Conservation (phyloP, 2,888 invertebrate genomes). For the Cephus sareptanus region DNA sequence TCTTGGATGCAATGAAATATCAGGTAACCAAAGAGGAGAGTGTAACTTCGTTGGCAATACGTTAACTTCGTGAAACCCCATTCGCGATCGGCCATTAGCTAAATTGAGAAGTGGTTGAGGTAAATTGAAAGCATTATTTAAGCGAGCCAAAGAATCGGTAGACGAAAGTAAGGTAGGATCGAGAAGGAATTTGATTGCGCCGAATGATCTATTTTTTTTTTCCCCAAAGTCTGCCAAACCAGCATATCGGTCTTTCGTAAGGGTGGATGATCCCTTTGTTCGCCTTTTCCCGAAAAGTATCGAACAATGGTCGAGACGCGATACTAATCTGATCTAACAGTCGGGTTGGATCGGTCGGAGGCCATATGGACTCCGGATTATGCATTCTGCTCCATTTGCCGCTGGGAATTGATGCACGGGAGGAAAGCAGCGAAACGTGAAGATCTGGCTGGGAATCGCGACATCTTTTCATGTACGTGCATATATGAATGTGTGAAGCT, state of each 20-base stretch:
- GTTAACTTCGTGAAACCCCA: neutral
- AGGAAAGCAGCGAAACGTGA: neutral
- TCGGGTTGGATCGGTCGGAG: neutral
- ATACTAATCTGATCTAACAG: conserved; percentile 31
- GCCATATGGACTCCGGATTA: conserved; percentile 31
- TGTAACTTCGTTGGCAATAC: too few species aligned
- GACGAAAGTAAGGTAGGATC: neutral
- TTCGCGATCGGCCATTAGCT: neutral
- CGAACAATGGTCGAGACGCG: conserved; percentile 21
- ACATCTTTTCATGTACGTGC: neutral
- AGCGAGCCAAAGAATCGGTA: neutral
- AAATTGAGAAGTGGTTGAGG: neutral
- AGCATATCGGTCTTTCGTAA: neutral
- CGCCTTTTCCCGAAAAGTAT: neutral
- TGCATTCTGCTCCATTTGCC: conserved; percentile 30
- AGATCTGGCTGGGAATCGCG: neutral
- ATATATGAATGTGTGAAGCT: neutral
- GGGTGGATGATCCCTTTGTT: neutral
- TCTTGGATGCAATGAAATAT: neutral
- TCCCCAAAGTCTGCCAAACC: neutral
- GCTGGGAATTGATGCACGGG: conserved; percentile 1
- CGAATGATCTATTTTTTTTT: neutral
- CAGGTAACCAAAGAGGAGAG: neutral
- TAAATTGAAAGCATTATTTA: neutral
- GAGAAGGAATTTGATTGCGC: neutral